These are phyloP conservation scores for Leptopilina myrica DNA, from an alignment of 2,888 invertebrate genomes.

Conservation along the genomic window DNA sequence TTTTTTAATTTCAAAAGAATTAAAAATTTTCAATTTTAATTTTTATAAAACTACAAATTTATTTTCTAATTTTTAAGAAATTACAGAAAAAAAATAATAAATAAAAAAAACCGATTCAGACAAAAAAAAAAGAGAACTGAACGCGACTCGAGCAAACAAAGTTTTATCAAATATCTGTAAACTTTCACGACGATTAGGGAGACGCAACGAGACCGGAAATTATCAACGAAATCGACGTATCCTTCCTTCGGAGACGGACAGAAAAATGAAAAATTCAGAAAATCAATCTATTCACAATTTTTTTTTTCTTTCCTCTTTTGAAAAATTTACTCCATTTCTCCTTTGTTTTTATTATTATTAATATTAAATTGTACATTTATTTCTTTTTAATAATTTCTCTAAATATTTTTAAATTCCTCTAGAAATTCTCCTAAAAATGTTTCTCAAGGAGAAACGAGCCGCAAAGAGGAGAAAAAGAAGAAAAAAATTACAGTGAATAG, in stretches of 20 bases:
- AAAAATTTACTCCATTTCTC: background rate
- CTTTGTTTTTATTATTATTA: background rate
- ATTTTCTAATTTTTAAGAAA: too few species aligned
- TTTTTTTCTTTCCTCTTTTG: background rate
- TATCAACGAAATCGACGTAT: constrained; percentile 12
- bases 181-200: constrained; percentile 37
- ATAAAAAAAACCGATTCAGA: constrained; percentile 27
- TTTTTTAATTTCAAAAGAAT: too few species aligned
- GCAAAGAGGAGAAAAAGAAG: background rate
- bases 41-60: too few species aligned
- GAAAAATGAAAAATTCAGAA: constrained; percentile 10
- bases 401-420: constrained; percentile 12
- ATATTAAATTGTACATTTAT: constrained; percentile 15
- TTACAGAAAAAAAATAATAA: too few species aligned
- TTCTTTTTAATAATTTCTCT: constrained; percentile 1
- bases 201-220: constrained; percentile 19
- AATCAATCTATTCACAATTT: background rate
- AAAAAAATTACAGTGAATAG: background rate
- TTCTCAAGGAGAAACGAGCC: background rate
- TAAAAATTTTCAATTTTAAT: too few species aligned
- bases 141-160: constrained; percentile 6
- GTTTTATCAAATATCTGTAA: constrained; percentile 9
- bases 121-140: background rate
- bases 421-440: constrained; percentile 28
- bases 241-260: constrained; percentile 19